These are phyloP conservation scores for Styela clava DNA, from an alignment of 23 tunicate genomes.

Conservation along the genomic window DNA sequence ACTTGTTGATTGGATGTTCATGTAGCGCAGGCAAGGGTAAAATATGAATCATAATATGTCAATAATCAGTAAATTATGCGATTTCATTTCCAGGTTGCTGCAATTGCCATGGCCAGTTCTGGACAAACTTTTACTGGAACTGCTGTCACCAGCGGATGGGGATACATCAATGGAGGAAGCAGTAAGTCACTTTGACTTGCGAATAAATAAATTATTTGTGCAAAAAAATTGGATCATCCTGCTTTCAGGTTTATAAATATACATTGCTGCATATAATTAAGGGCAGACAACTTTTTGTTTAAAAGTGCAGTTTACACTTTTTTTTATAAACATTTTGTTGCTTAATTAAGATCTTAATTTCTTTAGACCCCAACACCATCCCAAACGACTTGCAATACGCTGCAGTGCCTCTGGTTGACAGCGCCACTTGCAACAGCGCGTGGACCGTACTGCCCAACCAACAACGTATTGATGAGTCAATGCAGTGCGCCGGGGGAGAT, in stretches of 20 bases:
- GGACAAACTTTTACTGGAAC: constrained; percentile 52
- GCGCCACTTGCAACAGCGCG: constrained; percentile 29
- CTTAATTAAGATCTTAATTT: too few relatives aligned
- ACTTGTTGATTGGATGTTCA: too few relatives aligned
- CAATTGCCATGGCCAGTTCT: constrained; percentile 34
- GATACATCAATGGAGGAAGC: constrained; percentile 49
- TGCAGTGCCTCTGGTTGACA: constrained; percentile 30
- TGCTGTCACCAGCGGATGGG: constrained; percentile 82
- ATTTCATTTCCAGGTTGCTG: constrained; percentile 50
- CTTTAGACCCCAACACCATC: constrained; percentile 31
- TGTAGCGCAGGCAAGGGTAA: too few relatives aligned
- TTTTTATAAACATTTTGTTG: too few relatives aligned
- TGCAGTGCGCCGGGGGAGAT: constrained; percentile 72
- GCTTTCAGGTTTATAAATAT: not conserved
- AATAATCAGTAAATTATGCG: too few relatives aligned
- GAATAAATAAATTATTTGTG: not conserved
- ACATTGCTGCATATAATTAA: too few relatives aligned
- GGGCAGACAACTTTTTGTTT: too few relatives aligned
- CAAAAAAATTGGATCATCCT: not conserved
- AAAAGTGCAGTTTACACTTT: too few relatives aligned
- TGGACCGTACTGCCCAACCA: constrained; percentile 40
- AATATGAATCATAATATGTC: too few relatives aligned
- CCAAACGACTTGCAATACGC: constrained; percentile 58
- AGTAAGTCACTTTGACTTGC: constrained; percentile 24
- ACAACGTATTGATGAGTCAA: constrained; percentile 40